Evolutionary conservation across 2,797 vertebrate species (phyloP).

Genomic region (Halcyon leucocephala): DNA sequence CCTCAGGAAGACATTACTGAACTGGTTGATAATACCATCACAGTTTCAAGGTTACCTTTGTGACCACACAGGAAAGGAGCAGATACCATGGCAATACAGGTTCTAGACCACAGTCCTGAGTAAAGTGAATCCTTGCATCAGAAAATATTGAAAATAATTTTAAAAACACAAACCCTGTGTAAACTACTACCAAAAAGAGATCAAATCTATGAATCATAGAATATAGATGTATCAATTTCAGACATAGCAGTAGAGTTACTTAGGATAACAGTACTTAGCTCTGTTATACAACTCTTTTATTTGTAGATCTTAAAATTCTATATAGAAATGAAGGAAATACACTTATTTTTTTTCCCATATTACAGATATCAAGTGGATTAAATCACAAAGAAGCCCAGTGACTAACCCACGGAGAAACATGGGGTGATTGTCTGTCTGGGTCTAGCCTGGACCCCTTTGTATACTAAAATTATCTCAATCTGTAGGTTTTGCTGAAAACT

Average conservation of each 20-base stretch:
- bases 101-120: neutral
- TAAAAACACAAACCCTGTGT: neutral
- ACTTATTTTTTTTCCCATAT: neutral
- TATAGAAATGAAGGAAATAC: neutral
- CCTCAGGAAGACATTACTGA: neutral
- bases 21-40: fast-evolving
- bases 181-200: neutral
- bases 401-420: constrained; percentile 12
- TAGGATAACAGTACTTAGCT: neutral
- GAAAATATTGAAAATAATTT: neutral
- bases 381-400: neutral
- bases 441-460: neutral
- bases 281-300: neutral
- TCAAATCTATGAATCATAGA: neutral
- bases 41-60: neutral
- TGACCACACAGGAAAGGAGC: neutral
- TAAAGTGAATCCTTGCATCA: neutral
- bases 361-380: neutral
- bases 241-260: neutral
- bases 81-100: neutral
- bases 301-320: neutral
- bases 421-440: neutral
- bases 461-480: neutral
- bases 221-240: neutral
- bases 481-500: constrained; percentile 9